Evolutionary conservation across 2,113 vertebrate genomes (phyloP).

Genomic region (Antennarius striatus): DNA sequence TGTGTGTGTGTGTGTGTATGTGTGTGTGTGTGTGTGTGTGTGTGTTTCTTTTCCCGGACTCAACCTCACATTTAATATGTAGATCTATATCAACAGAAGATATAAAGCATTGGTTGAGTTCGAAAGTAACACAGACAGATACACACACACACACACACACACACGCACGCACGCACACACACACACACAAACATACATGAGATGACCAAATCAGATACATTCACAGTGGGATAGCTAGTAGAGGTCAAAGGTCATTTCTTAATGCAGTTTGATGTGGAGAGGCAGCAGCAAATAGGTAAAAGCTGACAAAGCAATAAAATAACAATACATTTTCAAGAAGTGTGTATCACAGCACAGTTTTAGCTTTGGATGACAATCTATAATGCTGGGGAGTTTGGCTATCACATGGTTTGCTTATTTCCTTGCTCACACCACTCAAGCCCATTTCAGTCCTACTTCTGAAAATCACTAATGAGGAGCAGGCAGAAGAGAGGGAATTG

Average conservation of each 20-base stretch:
- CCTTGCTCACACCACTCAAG: constrained; percentile 17
- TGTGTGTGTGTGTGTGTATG: constrained; percentile 46
- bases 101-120: constrained; percentile 79
- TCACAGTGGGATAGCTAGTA: too few relatives aligned
- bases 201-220: too few relatives aligned
- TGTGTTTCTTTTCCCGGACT: constrained; percentile 84
- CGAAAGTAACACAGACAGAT: neutral
- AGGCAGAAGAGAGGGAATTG: constrained; percentile 18
- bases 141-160: too few relatives aligned
- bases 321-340: neutral
- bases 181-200: too few relatives aligned
- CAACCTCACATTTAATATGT: constrained; percentile 14
- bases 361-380: neutral
- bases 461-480: constrained; percentile 53
- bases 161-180: too few relatives aligned
- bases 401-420: neutral
- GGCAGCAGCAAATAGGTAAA: too few relatives aligned
- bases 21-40: constrained; percentile 68
- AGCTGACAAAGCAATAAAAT: neutral
- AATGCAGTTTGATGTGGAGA: too few relatives aligned
- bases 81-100: constrained; percentile 68
- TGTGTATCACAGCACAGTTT: neutral
- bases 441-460: constrained; percentile 20
- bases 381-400: neutral
- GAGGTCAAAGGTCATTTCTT: too few relatives aligned